These are phyloP conservation scores for Aeoliscus strigatus DNA, from an alignment of 2,797 vertebrate species.

Conservation along the genomic window DNA sequence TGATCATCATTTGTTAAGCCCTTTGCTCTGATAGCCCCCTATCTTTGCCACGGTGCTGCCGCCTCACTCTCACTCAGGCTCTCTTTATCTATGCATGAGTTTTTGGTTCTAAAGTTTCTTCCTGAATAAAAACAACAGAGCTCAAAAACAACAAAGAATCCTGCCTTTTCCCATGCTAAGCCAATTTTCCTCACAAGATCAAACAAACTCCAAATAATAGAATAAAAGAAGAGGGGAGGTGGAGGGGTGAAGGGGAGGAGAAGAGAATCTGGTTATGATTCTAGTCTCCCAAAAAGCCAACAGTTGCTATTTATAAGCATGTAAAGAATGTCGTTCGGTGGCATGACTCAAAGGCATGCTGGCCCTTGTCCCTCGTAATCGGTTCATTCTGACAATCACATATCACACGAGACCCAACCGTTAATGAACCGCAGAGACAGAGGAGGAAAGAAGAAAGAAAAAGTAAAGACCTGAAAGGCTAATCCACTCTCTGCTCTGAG, in stretches of 20 bases:
- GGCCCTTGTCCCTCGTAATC: conserved; percentile 75
- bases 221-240: conserved; percentile 52
- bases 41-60: conserved; percentile 75
- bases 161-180: conserved; percentile 75
- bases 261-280: conserved; percentile 77
- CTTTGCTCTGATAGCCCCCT: conserved; percentile 70
- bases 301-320: conserved; percentile 80
- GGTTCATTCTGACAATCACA: conserved; percentile 76
- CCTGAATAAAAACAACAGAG: conserved; percentile 39
- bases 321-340: conserved; percentile 73
- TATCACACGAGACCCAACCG: conserved; percentile 65
- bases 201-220: conserved; percentile 73
- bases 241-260: neutral
- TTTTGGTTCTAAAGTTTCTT: conserved; percentile 75
- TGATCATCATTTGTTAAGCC: conserved; percentile 77
- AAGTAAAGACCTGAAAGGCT: conserved; percentile 58
- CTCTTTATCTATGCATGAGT: conserved; percentile 74
- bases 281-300: conserved; percentile 65
- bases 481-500: conserved; percentile 47
- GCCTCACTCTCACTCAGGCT: conserved; percentile 66
- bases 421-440: conserved; percentile 48
- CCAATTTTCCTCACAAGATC: conserved; percentile 76
- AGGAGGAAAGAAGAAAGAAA: conserved; percentile 61
- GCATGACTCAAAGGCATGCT: conserved; percentile 74
- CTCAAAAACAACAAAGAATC: conserved; percentile 57